Percentiles rank a stretch among this genome's conserved stretches.
These are phyloP conservation scores for Pseudochirops corinnae DNA, from an alignment of 2,797 vertebrate species.

Conservation along the genomic window DNA sequence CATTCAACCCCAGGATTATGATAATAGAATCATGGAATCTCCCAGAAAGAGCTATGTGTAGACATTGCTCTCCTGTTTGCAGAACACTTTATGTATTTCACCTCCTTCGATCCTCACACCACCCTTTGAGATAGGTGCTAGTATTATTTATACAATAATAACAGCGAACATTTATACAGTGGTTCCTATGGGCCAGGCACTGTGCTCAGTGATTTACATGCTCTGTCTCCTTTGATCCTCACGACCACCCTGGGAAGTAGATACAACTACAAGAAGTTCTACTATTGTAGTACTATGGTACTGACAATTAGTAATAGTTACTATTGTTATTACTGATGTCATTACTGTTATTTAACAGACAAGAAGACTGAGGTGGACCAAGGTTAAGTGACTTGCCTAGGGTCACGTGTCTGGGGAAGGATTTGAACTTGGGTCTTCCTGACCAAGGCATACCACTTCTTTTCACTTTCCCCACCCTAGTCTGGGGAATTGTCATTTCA, in stretches of 20 bases:
- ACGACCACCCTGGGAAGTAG: background rate
- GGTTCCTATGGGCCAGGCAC: background rate
- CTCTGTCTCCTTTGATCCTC: background rate
- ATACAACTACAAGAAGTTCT: background rate
- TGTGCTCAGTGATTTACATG: background rate
- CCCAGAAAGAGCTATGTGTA: background rate
- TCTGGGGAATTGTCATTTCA: background rate
- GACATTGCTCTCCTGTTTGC: background rate
- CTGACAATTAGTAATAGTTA: no score
- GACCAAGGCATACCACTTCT: background rate
- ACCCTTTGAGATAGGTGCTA: background rate
- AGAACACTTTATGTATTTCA: background rate
- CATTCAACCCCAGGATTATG: background rate
- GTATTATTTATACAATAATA: background rate
- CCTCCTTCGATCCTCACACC: background rate
- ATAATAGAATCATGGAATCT: background rate
- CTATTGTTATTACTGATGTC: no score
- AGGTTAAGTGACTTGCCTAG: background rate
- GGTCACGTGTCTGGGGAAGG: fast-evolving
- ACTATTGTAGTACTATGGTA: no score
- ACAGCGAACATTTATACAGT: background rate
- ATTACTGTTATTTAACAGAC: background rate
- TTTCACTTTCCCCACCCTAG: background rate
- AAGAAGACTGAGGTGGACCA: background rate
- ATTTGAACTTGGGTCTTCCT: background rate